Percentiles rank a stretch among this genome's conserved stretches.
phyloP scores from a whole-genome alignment of 2,797 vertebrate genomes.

The Tolypeutes matacus region DNA sequence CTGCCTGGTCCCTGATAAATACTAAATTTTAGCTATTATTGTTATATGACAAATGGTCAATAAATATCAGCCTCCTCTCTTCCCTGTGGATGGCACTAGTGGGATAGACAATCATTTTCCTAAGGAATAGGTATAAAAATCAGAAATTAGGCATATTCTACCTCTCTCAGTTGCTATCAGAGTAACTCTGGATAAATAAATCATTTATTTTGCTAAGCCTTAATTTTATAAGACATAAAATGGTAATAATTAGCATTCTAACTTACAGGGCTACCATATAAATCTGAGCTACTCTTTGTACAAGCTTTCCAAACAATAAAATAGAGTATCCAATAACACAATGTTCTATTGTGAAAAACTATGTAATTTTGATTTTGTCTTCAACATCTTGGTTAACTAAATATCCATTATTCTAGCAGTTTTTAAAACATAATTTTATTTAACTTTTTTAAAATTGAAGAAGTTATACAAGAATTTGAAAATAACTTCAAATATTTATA shows the following conservation, averaged over 20 bases:
- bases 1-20: background rate
- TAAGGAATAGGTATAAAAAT: background rate
- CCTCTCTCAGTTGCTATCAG: background rate
- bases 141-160: background rate
- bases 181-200: background rate
- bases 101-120: background rate
- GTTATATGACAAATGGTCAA: background rate
- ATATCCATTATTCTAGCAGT: background rate
- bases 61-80: background rate
- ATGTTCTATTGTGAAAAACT: background rate
- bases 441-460: background rate
- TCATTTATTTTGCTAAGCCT: background rate
- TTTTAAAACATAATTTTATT: background rate
- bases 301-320: background rate
- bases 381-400: background rate
- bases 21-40: background rate
- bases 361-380: background rate
- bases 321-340: background rate
- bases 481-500: background rate
- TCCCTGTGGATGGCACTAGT: background rate
- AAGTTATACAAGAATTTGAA: background rate
- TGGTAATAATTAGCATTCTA: background rate
- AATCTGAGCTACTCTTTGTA: background rate
- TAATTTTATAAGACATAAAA: background rate
- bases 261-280: background rate